Evolutionary conservation across 2,888 invertebrate genomes (phyloP), one percentile per base, ranked within the genome.

Genomic region (Pteria penguin): DNA sequence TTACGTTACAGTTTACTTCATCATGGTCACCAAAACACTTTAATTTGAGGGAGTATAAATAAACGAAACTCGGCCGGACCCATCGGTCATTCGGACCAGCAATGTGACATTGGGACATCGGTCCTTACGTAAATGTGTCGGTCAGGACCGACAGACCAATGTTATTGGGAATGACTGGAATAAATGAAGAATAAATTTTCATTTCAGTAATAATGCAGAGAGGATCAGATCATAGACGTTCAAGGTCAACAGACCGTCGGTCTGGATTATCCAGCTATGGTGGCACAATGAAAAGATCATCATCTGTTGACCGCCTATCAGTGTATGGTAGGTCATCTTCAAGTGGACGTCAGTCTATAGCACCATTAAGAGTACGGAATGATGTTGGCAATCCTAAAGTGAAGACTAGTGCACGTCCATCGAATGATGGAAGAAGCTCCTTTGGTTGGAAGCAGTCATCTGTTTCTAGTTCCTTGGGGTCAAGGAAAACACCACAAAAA

Each of bases 231-330:
- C 11, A 45, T 45, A 18, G 45, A 8, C 45, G 45, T 14, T 45
- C 45, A 45, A 8, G 45, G 45, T 45, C 45, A 14, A 18, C 18
- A 18, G 45, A 45, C 45, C 8, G 45, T 8, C 18, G 11, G 18
- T 45, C 45, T 8, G 45, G 45, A 45, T 18, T 18, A 45, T 18
- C 8, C 11, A 8, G 18, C 8, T 45, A 14, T 45, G 45, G 45
- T 18, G 18, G 45, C 18, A 45, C 45, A 22, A 24, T 31, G 14
- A 54, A 29, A 67, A 67, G 67, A 31, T 11, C 67, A 2, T 67
- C 67, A 24, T 55, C 67, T 55, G 32, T 27, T 29, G 55, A 54
- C 24, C 52, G 67, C 22, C 45, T 45, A 0, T 67, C 67, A n/a
- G 4, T 52, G n/a, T 66, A 36, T n/a, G 52, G 67, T 27, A 60